Evolutionary conservation across 2,888 invertebrate genomes (phyloP).

Genomic region (Thereva unica): DNA sequence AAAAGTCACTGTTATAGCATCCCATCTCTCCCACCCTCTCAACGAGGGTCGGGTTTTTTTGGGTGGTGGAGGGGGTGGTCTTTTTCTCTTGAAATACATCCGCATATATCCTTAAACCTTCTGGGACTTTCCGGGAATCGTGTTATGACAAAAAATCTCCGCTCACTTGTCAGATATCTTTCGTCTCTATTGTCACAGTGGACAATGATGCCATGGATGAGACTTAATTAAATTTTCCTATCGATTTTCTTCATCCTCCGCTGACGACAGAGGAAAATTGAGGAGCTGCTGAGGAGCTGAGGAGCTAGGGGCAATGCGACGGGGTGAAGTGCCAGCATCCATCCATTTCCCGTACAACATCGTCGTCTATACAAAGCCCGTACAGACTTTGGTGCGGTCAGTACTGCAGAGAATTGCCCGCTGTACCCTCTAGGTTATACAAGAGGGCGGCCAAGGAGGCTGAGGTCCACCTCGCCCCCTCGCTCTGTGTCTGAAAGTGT

Average conservation of each 20-base stretch:
- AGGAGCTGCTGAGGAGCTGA: neutral
- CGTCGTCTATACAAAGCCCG: neutral
- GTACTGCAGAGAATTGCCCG: constrained; percentile 1
- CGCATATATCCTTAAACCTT: constrained; percentile 1
- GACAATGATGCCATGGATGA: constrained; percentile 43
- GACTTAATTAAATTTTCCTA: constrained; percentile 45
- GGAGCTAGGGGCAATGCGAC: neutral
- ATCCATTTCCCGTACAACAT: constrained; percentile 12
- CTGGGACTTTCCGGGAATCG: constrained; percentile 2
- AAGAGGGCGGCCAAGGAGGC: neutral
- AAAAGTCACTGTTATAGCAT: constrained; percentile 7
- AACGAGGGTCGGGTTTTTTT: neutral
- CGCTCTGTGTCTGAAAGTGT: constrained; percentile 31
- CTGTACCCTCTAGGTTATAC: neutral
- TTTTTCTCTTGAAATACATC: neutral
- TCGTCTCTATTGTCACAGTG: constrained; percentile 42
- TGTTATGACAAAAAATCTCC: constrained; percentile 35
- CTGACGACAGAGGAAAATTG: constrained; percentile 33
- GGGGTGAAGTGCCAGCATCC: constrained; percentile 17
- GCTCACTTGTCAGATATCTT: constrained; percentile 43
- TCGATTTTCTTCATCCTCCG: constrained; percentile 42
- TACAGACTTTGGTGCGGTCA: constrained; percentile 5
- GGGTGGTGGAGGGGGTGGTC: neutral
- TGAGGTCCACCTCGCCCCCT: neutral
- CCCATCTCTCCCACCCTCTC: neutral